Conservation (phyloP, 2,113 vertebrate genomes). For the Sapajus apella region DNA sequence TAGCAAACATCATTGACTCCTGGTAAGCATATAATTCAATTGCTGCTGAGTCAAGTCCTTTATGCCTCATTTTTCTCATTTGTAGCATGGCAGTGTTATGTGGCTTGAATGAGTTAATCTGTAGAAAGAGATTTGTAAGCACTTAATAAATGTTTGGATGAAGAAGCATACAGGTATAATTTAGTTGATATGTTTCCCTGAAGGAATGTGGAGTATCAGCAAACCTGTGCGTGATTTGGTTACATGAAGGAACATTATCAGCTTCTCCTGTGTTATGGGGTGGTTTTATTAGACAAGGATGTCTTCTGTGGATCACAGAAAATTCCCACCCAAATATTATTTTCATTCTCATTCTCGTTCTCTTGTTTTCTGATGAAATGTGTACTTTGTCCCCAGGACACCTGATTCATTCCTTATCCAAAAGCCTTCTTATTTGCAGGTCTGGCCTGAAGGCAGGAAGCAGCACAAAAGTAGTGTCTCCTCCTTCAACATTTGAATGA, state of each 20-base stretch:
- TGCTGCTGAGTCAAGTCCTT: background rate
- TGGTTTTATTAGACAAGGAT: background rate
- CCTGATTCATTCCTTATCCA: background rate
- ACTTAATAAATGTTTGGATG: background rate
- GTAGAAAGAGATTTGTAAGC: background rate
- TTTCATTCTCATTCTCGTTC: background rate
- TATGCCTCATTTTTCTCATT: background rate
- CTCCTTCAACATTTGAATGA: background rate
- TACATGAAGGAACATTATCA: background rate
- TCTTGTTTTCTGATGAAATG: background rate
- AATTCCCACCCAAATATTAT: background rate
- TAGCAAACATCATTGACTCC: background rate
- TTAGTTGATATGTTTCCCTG: background rate
- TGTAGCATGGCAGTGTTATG: background rate
- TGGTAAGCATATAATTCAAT: background rate
- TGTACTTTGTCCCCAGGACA: background rate
- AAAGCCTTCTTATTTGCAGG: background rate
- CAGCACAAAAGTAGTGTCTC: slow-evolving; percentile 14
- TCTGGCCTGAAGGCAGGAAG: background rate
- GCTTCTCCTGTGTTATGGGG: background rate
- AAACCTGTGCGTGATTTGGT: background rate
- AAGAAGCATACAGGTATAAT: background rate
- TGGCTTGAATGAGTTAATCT: background rate
- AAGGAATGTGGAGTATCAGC: background rate
- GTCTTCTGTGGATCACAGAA: background rate